Conservation (phyloP, 37 sponge, comb jelly and placozoan genomes). For the Beroe ovata region DNA sequence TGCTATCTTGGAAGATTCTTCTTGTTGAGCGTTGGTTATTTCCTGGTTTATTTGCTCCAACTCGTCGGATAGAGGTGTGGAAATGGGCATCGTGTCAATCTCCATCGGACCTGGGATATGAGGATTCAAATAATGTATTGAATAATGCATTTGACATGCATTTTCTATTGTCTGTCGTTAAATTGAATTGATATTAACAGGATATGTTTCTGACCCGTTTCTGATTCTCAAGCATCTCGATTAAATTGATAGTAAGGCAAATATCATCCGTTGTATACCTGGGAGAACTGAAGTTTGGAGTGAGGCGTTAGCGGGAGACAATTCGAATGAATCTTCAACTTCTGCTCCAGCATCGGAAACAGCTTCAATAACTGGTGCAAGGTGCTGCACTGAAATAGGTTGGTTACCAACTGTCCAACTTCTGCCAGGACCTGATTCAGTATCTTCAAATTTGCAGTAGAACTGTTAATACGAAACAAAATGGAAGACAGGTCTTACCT, state of each 20-base stretch:
- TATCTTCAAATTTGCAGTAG: neutral
- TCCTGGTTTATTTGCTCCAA: conserved; percentile 45
- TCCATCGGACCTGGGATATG: conserved; percentile 27
- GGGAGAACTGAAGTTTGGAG: neutral
- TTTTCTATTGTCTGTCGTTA: no score
- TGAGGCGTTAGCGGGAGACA: neutral
- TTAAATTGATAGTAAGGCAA: no score
- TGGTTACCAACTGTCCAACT: neutral
- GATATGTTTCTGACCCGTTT: no score
- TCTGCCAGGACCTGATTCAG: neutral
- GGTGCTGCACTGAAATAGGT: neutral
- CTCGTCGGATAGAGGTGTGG: conserved; percentile 6
- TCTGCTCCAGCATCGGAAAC: conserved; percentile 59
- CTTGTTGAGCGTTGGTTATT: conserved; percentile 65
- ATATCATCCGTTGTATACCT: neutral
- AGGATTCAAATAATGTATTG: no score
- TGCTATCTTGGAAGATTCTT: neutral
- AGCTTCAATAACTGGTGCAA: conserved; percentile 4
- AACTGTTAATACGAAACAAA: no score
- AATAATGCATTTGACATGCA: no score
- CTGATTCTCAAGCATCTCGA: no score
- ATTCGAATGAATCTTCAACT: neutral
- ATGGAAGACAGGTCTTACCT: no score
- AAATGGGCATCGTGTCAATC: neutral
- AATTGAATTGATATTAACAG: no score